Percentiles rank a stretch among this genome's conserved stretches.
These are phyloP conservation scores for Typhlomys cinereus DNA, from an alignment of 2,113 vertebrate genomes.

Conservation along the genomic window DNA sequence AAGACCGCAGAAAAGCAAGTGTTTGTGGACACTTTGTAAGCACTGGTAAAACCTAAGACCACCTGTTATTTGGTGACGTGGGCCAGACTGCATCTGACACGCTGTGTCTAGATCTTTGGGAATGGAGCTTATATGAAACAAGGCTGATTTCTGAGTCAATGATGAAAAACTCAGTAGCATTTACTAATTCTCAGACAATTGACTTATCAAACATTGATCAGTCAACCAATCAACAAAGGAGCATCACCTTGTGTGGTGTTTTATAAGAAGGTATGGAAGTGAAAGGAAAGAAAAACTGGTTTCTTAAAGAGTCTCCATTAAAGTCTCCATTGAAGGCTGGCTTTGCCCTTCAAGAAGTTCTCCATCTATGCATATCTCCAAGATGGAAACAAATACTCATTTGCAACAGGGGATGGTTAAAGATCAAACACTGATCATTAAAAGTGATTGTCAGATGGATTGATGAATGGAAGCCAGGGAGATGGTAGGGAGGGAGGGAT, in stretches of 20 bases:
- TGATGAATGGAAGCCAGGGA: no score
- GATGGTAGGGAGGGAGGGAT: no score
- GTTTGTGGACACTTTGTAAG: not conserved
- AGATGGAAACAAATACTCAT: slow-evolving; percentile 24
- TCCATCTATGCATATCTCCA: slow-evolving; percentile 5
- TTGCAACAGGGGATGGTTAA: slow-evolving; percentile 1
- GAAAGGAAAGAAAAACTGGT: not conserved
- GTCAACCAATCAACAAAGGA: slow-evolving; percentile 30
- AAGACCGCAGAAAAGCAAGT: not conserved
- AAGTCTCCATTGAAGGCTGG: no score
- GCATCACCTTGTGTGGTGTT: not conserved
- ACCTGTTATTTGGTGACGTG: not conserved
- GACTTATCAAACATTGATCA: slow-evolving; percentile 42
- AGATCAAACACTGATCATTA: not conserved
- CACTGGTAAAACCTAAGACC: not conserved
- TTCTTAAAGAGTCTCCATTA: slow-evolving; percentile 11
- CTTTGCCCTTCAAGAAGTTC: no score
- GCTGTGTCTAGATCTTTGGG: no score
- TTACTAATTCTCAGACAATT: slow-evolving; percentile 53
- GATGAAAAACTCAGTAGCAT: slow-evolving; percentile 33
- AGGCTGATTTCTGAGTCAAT: slow-evolving; percentile 28
- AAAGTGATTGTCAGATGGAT: not conserved
- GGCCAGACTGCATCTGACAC: no score
- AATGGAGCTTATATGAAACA: not conserved
- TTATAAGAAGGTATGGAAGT: not conserved